phyloP scores from a whole-genome alignment of 2,797 vertebrate genomes.

The Triplophysa yarkandensis region DNA sequence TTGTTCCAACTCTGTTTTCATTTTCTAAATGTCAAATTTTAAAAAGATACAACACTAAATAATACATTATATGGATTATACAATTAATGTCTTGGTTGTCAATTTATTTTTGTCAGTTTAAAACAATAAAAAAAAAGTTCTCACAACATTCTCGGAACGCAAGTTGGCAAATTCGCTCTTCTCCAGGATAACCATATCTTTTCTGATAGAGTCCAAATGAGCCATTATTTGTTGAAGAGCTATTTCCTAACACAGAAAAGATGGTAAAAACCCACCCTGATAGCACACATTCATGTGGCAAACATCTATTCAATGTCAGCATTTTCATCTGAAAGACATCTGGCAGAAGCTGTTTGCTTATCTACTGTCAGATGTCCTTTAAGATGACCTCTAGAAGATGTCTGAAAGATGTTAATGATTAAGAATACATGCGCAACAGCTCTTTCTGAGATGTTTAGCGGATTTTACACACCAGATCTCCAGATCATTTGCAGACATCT shows the following conservation, averaged over 20 bases:
- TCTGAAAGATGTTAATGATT: too few relatives aligned
- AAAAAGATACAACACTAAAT: background rate
- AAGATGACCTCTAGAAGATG: too few relatives aligned
- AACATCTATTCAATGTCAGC: too few relatives aligned
- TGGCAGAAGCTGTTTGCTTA: too few relatives aligned
- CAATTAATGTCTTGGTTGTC: background rate
- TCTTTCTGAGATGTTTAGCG: too few relatives aligned
- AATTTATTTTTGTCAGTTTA: background rate
- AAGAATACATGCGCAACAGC: too few relatives aligned
- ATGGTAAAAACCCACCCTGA: too few relatives aligned
- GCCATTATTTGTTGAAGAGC: slow-evolving; percentile 93
- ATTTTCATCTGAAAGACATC: too few relatives aligned
- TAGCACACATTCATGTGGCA: too few relatives aligned
- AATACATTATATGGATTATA: background rate
- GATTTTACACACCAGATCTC: too few relatives aligned
- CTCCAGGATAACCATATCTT: slow-evolving; percentile 98
- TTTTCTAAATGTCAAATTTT: slow-evolving; percentile 78
- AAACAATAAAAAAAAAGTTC: background rate
- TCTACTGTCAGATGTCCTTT: too few relatives aligned
- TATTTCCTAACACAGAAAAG: slow-evolving; percentile 78
- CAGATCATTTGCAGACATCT: too few relatives aligned
- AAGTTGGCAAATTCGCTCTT: slow-evolving; percentile 97
- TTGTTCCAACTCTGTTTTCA: slow-evolving; percentile 92
- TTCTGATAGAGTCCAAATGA: slow-evolving; percentile 91
- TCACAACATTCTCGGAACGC: slow-evolving; percentile 89